Base-by-base conservation (phyloP, 2,888 invertebrate genomes). In the Augiades crinisus region DNA sequence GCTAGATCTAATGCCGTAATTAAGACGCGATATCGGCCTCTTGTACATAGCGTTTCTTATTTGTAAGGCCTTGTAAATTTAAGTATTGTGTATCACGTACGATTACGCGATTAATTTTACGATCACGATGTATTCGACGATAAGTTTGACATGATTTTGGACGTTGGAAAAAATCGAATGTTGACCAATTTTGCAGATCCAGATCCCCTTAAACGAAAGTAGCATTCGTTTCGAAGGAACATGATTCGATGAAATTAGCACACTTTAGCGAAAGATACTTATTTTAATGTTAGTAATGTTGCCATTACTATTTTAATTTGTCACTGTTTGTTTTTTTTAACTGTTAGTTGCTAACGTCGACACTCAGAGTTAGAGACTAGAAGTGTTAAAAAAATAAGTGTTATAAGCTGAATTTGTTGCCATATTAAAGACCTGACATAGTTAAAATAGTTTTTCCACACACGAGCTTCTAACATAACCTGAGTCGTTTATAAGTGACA, bases 11-110 rank as follows among this genome's bases (percentile, higher is more conserved):
- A 70, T 57, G 66, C 63, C 67, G 63, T 65, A 60, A 68, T 66
- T 60, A 62, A 66, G 66, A 58, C 24, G 17, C 50, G 51, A 45
- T 64, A 66, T 72, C 71, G 78, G 84, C 84, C 83, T 81, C 72
- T 63, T 89, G 88, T 89, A 89, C 57, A 89, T 86, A 88, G 79
- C 80, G 68, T 75, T 70, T 54, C 55, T 72, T 68, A 69, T 72
- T 68, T 63, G 71, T 72, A 64, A 59, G 62, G 60, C 63, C 64
- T 65, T 60, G 61, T 68, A 63, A 67, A 66, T 60, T 58, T 60
- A 64, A 66, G 63, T 22, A 45, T 16, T 45, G 60, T 57, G 62
- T 56, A 56, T 63, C 64, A 63, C 64, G 58, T 58, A 51, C 56
- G 63, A 62, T 62, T 59, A 61, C 54, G 65, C 63, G 64, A 65